These are phyloP conservation scores for Notothenia coriiceps DNA, from an alignment of 2,113 vertebrate species.

Conservation along the genomic window DNA sequence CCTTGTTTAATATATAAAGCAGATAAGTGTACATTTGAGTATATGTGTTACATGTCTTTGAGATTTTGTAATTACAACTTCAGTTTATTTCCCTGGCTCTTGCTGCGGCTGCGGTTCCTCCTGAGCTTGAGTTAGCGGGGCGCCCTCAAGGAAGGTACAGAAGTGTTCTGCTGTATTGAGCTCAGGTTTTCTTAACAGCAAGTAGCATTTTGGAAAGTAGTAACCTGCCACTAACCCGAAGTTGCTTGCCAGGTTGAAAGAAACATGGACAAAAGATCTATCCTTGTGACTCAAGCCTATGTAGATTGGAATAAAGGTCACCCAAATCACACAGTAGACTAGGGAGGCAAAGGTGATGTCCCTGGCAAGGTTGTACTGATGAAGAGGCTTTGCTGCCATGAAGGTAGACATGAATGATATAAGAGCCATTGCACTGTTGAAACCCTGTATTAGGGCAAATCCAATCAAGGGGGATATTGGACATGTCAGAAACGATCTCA, in stretches of 20 bases:
- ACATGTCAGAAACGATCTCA: slow-evolving; percentile 82
- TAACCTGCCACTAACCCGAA: slow-evolving; percentile 83
- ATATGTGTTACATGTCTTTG: not conserved
- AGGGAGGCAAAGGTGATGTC: slow-evolving; percentile 88
- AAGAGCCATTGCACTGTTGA: slow-evolving; percentile 79
- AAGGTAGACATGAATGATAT: slow-evolving; percentile 91
- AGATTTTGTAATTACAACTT: not conserved
- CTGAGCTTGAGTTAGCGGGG: slow-evolving; percentile 55
- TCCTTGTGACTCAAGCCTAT: slow-evolving; percentile 69
- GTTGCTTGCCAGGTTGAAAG: slow-evolving; percentile 76
- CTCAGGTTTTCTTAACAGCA: slow-evolving; percentile 84
- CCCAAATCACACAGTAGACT: slow-evolving; percentile 86
- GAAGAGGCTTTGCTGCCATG: slow-evolving; percentile 83
- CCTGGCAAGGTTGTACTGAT: slow-evolving; percentile 86
- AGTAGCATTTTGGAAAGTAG: slow-evolving; percentile 88
- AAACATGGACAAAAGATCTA: slow-evolving; percentile 76
- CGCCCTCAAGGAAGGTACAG: slow-evolving; percentile 76
- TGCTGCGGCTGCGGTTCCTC: slow-evolving; percentile 60
- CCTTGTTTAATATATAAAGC: not conserved
- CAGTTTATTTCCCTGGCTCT: slow-evolving; percentile 27
- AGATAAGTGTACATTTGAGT: not conserved
- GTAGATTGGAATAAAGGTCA: slow-evolving; percentile 87
- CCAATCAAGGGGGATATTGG: slow-evolving; percentile 73
- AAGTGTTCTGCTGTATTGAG: slow-evolving; percentile 87
- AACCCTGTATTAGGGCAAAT: slow-evolving; percentile 82